A percentile compares a stretch with the other conserved stretches of the same genome.
Evolutionary conservation across 2,888 invertebrate species (phyloP).

Genomic region (Eristalis pertinax): DNA sequence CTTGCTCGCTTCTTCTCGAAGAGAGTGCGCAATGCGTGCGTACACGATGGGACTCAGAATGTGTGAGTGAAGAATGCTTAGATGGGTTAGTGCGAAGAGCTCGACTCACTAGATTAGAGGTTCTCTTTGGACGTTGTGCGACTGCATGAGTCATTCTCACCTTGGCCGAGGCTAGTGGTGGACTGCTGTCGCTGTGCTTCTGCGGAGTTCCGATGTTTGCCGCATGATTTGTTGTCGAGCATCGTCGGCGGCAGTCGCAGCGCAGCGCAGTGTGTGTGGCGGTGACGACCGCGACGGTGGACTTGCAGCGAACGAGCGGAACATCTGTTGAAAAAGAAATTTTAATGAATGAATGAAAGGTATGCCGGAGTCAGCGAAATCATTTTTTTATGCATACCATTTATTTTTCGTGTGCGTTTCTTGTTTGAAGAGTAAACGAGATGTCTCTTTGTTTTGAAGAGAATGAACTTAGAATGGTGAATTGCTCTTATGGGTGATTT

Average conservation of each 20-base stretch:
- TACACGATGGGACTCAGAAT: not conserved
- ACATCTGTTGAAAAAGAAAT: constrained; percentile 33
- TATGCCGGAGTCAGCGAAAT: not conserved
- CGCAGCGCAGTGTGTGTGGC: not conserved
- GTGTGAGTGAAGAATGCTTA: not conserved
- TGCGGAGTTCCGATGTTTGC: constrained; percentile 18
- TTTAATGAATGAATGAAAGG: constrained; percentile 28
- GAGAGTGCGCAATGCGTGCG: constrained; percentile 42
- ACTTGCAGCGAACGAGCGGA: constrained; percentile 28
- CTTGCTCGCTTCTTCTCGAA: constrained; percentile 11
- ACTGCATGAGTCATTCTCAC: constrained; percentile 40
- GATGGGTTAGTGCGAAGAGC: not conserved
- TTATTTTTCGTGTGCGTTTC: not conserved
- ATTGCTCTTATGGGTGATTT: constrained; percentile 8
- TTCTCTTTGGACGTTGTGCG: not conserved
- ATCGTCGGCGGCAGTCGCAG: not conserved
- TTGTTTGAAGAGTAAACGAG: not conserved
- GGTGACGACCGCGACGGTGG: constrained; percentile 1
- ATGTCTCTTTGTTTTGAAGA: constrained; percentile 12
- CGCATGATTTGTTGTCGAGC: constrained; percentile 28
- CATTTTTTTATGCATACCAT: constrained; percentile 7
- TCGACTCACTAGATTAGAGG: not conserved
- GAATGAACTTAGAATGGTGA: not conserved
- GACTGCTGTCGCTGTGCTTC: constrained; percentile 2
- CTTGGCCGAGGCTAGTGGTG: constrained; percentile 22